Base-by-base conservation (phyloP, 2,888 invertebrate species). In the Cerastoderma edule region DNA sequence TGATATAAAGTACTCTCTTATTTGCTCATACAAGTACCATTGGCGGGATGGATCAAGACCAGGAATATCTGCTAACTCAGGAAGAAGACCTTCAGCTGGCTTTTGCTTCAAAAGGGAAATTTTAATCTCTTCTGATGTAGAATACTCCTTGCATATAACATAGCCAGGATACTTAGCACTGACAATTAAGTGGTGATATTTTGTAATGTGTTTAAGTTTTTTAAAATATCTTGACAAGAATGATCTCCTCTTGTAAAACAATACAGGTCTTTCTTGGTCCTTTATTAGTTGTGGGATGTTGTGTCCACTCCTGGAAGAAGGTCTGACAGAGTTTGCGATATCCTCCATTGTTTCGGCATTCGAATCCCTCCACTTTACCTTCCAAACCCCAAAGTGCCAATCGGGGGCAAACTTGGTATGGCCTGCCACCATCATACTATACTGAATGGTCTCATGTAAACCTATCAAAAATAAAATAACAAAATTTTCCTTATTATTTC, bases 331-430 rank as follows among this genome's bases (percentile, higher is more conserved):
- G 19, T 67, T 32, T 33, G 75, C 63, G n/a, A 70, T 32, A 39
- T 73, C 35, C 0, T 54, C 28, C 13, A 65, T 39, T 8, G 72
- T 72, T 28, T 72, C 72, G 44, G 57, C 72, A 54, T 35, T 72
- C 1, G 22, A 53, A 24, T 56, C 19, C 28, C 66, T 48, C 66
- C 66, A 66, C 22, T 30, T 66, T 2, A 13, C 39, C 63, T 79
- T 78, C 71, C 66, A 78, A 1, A 78, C 24, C 33, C 75, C 75
- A 72, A 79, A 79, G 24, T 72, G 75, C 72, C 75, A 72, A 30
- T 75, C 78, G 30, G 75, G 72, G 19, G 67, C 50, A 66, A 78
- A 78, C 30, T 78, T 78, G 5, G 78, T 78, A 24, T 73, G 78
- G 3, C 70, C 78, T 27, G 70, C 73, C 32, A 67, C 64, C 78